These are phyloP conservation scores for Amblyjoppa proteus DNA, from an alignment of 2,888 invertebrate species.

Conservation along the genomic window DNA sequence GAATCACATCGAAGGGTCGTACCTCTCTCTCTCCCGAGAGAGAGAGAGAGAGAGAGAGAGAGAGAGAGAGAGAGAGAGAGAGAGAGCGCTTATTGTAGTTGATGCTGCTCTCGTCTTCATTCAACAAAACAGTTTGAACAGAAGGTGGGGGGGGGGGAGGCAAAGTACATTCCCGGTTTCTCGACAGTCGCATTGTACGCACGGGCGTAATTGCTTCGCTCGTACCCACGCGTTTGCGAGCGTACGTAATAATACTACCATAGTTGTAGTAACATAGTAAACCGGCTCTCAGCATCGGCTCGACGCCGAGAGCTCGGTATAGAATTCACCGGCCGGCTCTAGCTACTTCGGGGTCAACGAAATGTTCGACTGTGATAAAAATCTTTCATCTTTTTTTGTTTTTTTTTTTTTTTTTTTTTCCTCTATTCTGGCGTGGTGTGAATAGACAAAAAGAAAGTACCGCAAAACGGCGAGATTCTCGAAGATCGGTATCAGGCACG, in stretches of 20 bases:
- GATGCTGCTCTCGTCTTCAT: slow-evolving; percentile 8
- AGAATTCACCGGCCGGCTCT: slow-evolving; percentile 24
- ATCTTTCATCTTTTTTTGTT: neutral
- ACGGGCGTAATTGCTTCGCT: slow-evolving; percentile 49
- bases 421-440: neutral
- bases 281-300: slow-evolving; percentile 18
- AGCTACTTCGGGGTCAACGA: slow-evolving; percentile 54
- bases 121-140: slow-evolving; percentile 20
- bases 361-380: slow-evolving; percentile 41
- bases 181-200: slow-evolving; percentile 55
- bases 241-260: slow-evolving; percentile 32
- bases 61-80: neutral
- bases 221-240: slow-evolving; percentile 27
- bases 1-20: neutral
- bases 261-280: slow-evolving; percentile 44
- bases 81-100: neutral
- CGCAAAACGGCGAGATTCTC: slow-evolving; percentile 9
- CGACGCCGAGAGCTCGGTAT: neutral
- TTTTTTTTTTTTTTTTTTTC: neutral
- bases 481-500: slow-evolving; percentile 14
- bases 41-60: neutral
- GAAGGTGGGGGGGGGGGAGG: neutral
- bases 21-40: neutral
- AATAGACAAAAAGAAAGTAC: slow-evolving; percentile 22
- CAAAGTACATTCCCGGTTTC: slow-evolving; percentile 46